These are phyloP conservation scores for Mionectes macconnelli DNA, from an alignment of 2,113 vertebrate genomes.

Conservation along the genomic window DNA sequence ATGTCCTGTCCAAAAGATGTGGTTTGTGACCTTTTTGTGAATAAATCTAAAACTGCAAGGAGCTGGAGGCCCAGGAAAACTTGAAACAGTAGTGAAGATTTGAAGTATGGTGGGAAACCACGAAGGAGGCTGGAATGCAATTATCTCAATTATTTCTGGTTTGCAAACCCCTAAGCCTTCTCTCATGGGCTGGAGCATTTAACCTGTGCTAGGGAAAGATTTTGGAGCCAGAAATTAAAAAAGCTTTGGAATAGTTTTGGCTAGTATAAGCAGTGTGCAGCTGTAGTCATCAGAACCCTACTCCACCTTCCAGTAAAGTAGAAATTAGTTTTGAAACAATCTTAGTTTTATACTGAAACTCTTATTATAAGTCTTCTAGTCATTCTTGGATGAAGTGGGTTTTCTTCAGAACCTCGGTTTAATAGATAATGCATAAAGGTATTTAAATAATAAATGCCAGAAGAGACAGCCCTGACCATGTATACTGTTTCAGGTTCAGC, in stretches of 20 bases:
- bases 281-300: background rate
- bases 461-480: background rate
- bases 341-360: background rate
- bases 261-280: background rate
- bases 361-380: background rate
- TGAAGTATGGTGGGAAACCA: background rate
- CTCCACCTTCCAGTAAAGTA: background rate
- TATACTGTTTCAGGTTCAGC: background rate
- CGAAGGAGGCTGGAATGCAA: background rate
- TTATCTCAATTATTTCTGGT: constrained; percentile 14
- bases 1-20: background rate
- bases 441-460: background rate
- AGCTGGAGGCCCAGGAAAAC: background rate
- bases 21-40: background rate
- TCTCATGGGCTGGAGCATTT: background rate
- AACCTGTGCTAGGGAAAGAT: background rate
- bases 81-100: constrained; percentile 7
- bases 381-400: background rate
- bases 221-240: background rate
- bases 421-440: background rate
- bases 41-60: constrained; percentile 13
- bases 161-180: background rate
- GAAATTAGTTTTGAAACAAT: background rate
- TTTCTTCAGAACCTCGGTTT: background rate
- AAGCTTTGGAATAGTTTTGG: background rate